Conservation (phyloP, 2,797 vertebrate genomes). For the Catamblyrhynchus diadema region DNA sequence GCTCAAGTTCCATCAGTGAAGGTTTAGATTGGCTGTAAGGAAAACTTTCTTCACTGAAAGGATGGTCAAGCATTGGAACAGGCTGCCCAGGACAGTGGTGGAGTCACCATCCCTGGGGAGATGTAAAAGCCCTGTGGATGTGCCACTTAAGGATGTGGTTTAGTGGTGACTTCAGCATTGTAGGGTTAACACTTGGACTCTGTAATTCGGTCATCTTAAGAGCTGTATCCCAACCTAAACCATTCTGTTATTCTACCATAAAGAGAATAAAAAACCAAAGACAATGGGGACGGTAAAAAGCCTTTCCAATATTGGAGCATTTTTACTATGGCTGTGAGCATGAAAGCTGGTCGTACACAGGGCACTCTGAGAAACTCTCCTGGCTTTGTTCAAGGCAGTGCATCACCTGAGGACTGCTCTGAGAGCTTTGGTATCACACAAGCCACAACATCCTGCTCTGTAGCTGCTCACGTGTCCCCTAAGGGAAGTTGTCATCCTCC, state of each 20-base stretch:
- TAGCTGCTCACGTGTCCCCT: background rate
- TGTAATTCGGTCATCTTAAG: background rate
- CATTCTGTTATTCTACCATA: background rate
- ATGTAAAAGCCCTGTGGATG: background rate
- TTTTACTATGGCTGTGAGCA: background rate
- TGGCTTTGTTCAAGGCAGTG: background rate
- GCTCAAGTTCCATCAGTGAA: background rate
- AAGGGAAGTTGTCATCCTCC: fast-evolving
- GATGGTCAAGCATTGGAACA: background rate
- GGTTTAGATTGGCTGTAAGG: background rate
- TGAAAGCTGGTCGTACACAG: background rate
- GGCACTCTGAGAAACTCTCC: background rate
- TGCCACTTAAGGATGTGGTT: background rate
- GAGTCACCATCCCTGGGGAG: background rate
- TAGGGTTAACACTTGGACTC: background rate
- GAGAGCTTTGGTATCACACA: background rate
- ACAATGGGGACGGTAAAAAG: background rate
- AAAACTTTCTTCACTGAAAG: background rate
- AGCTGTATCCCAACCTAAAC: background rate
- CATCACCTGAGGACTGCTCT: background rate
- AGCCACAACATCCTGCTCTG: background rate
- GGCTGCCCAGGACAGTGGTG: background rate
- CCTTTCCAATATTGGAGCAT: background rate
- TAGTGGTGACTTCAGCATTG: background rate
- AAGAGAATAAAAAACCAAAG: background rate